phyloP scores from a whole-genome alignment of 2,888 invertebrate genomes.

The Empis livida region DNA sequence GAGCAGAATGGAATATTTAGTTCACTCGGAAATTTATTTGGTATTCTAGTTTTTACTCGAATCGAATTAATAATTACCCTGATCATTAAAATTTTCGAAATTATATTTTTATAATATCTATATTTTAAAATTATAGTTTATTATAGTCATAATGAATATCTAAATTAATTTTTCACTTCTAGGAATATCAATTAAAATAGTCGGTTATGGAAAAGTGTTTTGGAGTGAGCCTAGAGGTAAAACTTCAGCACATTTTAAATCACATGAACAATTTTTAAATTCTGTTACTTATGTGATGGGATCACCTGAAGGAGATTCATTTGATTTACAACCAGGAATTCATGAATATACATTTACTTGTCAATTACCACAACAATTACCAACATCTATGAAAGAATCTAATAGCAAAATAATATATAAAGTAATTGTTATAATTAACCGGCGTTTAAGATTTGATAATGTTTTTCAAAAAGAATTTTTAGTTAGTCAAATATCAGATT shows the following conservation, averaged over 20 bases:
- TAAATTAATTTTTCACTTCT: not conserved
- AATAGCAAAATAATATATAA: slow-evolving; percentile 65
- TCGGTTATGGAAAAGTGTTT: slow-evolving; percentile 28
- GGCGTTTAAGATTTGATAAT: slow-evolving; percentile 77
- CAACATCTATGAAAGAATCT: slow-evolving; percentile 65
- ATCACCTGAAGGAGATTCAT: slow-evolving; percentile 41
- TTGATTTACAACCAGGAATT: slow-evolving; percentile 54
- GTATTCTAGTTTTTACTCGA: too few species aligned
- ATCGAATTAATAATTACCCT: too few species aligned
- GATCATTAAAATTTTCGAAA: too few species aligned
- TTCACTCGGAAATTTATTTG: too few species aligned
- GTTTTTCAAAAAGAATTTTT: slow-evolving; percentile 68
- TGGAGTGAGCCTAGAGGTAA: slow-evolving; percentile 17
- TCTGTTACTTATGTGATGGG: slow-evolving; percentile 21
- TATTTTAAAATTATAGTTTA: too few species aligned
- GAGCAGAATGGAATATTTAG: too few species aligned
- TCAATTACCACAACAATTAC: slow-evolving; percentile 43
- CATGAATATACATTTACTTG: slow-evolving; percentile 66
- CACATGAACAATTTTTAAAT: slow-evolving; percentile 28
- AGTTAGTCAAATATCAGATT: slow-evolving; percentile 62
- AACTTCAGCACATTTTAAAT: slow-evolving; percentile 14
- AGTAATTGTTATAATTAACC: slow-evolving; percentile 61
- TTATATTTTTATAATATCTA: too few species aligned
- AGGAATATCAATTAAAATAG: not conserved
- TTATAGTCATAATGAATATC: too few species aligned